Evolutionary conservation across 1,140 invertebrate species (phyloP), one percentile per base, ranked within the genome.

Genomic region (Drosophila ironensis): DNA sequence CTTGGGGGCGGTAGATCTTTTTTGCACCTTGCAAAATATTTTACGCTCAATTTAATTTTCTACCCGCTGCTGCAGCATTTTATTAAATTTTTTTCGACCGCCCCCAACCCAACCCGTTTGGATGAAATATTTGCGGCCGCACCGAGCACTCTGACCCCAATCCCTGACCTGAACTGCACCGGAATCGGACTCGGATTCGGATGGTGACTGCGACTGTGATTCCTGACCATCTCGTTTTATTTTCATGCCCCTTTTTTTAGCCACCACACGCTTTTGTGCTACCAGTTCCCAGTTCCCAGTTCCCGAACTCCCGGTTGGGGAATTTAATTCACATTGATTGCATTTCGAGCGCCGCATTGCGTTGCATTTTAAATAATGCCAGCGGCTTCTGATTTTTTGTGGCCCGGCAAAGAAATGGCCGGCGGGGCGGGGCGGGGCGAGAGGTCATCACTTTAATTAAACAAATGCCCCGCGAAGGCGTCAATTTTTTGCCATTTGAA

Each of bases 341-440:
- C 78, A 82, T 82, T 82, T 82, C 80, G 73, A 70, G 73, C 74
- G 69, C 69, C 78, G 78, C 78, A 82, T 84, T 82, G 78, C 80
- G 78, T 86, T 82, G 78, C 78, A 82, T 82, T 82, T 82, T 84
- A 82, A 82, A 82, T 82, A 82, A 86, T 86, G 78, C 78, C 77
- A 84, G 72, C 57, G 78, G 78, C 77, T 77, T 84, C 81, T 60
- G 57, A 63, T 63, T 63, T 63, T 63, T 28, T 47, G 5, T 30
- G 22, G 56, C 56, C 37, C 9, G n/a, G 63, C 19, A 38, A 19
- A 30, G 48, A 35, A 22, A 5, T 12, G n/a, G 33, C 11, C 19
- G 60, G 33, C 27, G 25, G 25, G 25, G 6, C 4, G 6, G 7
- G 25, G 4, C 4, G 4, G 11, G 3, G 7, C n/a, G 7, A 12